phyloP scores from a whole-genome alignment of 92 coral and sea anemone genomes.

The Desmophyllum pertusum region DNA sequence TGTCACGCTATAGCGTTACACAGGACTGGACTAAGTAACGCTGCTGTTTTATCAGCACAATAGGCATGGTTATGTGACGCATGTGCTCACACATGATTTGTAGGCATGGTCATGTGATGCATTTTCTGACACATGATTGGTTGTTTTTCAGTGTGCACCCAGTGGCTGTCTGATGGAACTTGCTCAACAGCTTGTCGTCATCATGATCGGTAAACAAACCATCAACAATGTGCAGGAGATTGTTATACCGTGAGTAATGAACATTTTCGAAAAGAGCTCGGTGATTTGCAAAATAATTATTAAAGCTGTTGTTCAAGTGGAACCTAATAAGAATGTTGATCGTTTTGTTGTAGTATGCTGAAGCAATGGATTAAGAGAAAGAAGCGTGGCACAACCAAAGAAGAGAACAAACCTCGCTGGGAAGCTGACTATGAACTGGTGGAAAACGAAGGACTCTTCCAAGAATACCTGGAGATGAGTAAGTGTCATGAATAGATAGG shows the following conservation, averaged over 20 bases:
- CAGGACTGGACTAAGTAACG: no score
- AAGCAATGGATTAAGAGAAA: constrained; percentile 87
- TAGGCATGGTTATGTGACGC: not conserved
- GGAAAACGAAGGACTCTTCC: constrained; percentile 97
- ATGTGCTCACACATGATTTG: no score
- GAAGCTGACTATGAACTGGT: constrained; percentile 94
- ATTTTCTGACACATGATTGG: constrained; percentile 18
- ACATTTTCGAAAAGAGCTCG: no score
- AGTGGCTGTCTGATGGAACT: constrained; percentile 99
- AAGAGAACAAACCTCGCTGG: constrained; percentile 92
- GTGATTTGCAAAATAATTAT: not conserved
- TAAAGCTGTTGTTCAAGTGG: not conserved
- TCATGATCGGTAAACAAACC: constrained; percentile 97
- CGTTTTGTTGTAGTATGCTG: constrained; percentile 59
- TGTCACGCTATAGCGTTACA: not conserved
- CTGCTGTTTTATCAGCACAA: no score
- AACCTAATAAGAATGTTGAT: not conserved
- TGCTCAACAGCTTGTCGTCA: constrained; percentile 97
- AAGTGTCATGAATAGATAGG: not conserved
- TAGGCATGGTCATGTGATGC: not conserved
- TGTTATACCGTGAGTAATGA: constrained; percentile 89
- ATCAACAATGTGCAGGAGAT: constrained; percentile 98
- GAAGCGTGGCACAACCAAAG: constrained; percentile 88
- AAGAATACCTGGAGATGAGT: constrained; percentile 98
- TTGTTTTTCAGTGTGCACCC: constrained; percentile 83